Percentiles rank a stretch among this genome's conserved stretches.
These are phyloP conservation scores for Boloria selene DNA, from an alignment of 2,888 invertebrate species.

Conservation along the genomic window DNA sequence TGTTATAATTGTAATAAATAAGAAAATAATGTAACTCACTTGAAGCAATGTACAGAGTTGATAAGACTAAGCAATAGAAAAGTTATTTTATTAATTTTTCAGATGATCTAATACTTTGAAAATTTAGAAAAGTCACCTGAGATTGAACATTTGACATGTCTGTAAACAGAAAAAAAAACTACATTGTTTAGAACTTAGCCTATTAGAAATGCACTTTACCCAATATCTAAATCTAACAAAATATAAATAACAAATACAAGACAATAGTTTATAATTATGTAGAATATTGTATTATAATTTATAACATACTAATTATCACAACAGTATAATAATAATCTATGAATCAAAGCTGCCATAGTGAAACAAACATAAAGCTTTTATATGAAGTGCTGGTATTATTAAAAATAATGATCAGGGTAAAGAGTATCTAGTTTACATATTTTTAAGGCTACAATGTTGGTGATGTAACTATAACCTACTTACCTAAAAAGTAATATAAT, in stretches of 20 bases:
- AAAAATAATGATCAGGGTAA: neutral
- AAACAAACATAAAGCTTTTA: neutral
- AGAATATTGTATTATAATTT: neutral
- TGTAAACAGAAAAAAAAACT: neutral
- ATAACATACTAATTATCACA: neutral
- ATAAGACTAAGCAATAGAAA: neutral
- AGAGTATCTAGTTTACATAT: too few species aligned
- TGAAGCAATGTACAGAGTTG: too few species aligned
- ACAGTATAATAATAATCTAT: conserved; percentile 1
- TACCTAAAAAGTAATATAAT: too few species aligned
- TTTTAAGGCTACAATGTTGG: too few species aligned
- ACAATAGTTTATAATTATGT: too few species aligned
- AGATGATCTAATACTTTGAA: neutral
- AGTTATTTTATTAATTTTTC: neutral
- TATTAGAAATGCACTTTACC: neutral
- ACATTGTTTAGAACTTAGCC: neutral
- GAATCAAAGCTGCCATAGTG: neutral
- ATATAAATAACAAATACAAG: conserved; percentile 2
- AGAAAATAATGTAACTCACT: too few species aligned
- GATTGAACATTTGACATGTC: too few species aligned
- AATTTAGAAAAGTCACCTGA: too few species aligned
- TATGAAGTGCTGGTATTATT: neutral
- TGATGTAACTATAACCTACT: too few species aligned
- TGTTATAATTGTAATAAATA: neutral
- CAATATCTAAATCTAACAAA: conserved; percentile 2